Conservation (phyloP, 2,797 vertebrate genomes). For the Hemitrygon akajei region DNA sequence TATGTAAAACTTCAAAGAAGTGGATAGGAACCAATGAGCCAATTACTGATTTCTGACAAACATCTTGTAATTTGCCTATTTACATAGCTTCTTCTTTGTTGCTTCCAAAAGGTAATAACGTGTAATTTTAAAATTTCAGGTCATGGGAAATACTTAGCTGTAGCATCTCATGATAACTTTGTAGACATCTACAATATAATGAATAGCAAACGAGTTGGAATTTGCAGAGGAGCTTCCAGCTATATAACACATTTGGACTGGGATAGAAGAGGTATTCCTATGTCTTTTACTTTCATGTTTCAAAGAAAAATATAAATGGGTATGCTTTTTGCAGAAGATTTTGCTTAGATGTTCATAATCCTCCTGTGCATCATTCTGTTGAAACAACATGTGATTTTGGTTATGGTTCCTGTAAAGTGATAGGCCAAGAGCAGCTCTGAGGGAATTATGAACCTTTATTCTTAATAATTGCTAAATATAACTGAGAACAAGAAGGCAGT, state of each 20-base stretch:
- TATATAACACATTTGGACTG: slow-evolving; percentile 95
- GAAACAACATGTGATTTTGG: background rate
- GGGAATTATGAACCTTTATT: background rate
- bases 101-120: background rate
- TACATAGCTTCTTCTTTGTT: background rate
- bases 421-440: background rate
- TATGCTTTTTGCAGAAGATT: background rate
- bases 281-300: background rate
- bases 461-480: background rate
- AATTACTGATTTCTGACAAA: background rate
- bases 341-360: background rate
- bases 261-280: slow-evolving; percentile 77
- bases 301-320: background rate
- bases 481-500: background rate
- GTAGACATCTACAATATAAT: slow-evolving; percentile 96
- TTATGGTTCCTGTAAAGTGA: background rate
- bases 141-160: slow-evolving; percentile 87
- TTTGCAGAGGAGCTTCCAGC: slow-evolving; percentile 89
- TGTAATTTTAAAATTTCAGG: slow-evolving; percentile 56
- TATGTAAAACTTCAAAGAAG: background rate
- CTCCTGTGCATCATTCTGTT: background rate
- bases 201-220: slow-evolving; percentile 92
- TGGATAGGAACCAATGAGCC: background rate
- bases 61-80: background rate
- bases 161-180: slow-evolving; percentile 90